Percentiles rank a stretch among this genome's conserved stretches.
Evolutionary conservation across 2,888 invertebrate genomes (phyloP).

Genomic region (Hypena proboscidalis): DNA sequence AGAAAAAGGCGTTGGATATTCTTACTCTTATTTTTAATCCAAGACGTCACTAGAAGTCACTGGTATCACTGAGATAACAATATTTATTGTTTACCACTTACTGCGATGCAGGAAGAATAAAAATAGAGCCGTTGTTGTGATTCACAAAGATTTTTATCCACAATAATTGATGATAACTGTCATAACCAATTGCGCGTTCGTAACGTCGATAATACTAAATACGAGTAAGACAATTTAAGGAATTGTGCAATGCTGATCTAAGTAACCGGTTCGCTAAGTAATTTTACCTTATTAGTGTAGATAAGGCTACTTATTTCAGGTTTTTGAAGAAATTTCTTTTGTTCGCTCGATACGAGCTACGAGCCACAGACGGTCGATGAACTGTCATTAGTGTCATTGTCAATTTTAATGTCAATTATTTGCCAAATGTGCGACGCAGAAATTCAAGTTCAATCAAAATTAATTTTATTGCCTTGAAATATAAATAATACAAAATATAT

Average conservation of each 20-base stretch:
- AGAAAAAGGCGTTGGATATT: no score
- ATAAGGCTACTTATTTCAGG: constrained; percentile 41
- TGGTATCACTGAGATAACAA: constrained; percentile 1
- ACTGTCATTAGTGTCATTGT: constrained; percentile 45
- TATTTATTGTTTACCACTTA: constrained; percentile 27
- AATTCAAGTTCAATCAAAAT: no score
- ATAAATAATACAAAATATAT: no score
- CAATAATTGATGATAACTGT: constrained; percentile 25
- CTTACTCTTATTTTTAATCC: no score
- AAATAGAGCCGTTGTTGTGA: constrained; percentile 34
- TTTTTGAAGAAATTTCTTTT: constrained; percentile 43
- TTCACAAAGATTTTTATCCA: constrained; percentile 35
- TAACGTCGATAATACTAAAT: constrained; percentile 9
- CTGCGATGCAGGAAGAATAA: constrained; percentile 29
- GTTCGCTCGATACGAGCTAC: constrained; percentile 21
- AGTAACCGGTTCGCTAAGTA: constrained; percentile 50
- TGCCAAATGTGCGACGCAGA: constrained; percentile 7
- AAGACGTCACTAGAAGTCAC: neutral
- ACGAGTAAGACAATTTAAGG: constrained; percentile 14
- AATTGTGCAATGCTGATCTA: constrained; percentile 36
- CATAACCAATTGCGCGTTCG: constrained; percentile 14
- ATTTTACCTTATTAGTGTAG: constrained; percentile 51
- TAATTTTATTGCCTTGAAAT: no score
- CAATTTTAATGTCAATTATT: constrained; percentile 3
- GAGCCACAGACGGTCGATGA: constrained; percentile 36